Base-by-base conservation (phyloP, 2,797 vertebrate species). In the Lates japonicus region DNA sequence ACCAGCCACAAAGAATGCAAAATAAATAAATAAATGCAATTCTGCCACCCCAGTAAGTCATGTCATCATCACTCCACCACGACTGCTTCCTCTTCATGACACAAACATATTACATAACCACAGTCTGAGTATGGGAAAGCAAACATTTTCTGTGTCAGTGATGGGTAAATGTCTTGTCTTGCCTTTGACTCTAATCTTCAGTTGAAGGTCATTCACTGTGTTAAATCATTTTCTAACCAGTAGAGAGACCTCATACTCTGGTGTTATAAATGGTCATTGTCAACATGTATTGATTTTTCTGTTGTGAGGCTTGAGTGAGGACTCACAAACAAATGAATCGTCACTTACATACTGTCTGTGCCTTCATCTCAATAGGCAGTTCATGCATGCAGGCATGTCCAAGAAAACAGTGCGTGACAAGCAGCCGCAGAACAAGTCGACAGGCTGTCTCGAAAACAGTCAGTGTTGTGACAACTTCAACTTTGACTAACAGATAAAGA, bases 51-150 rank as follows among this genome's bases (percentile, higher is more conserved):
- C 49, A 62, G 67, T 77, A 70, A 78, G 29, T 72, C 72, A 3
- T 69, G 67, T 80, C 76, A 78, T 78, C 62, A 84, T 79, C 66
- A 70, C 35, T 76, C 63, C 14, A 61, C 52, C 64, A 74, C 37
- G 51, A 79, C 63, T n/a, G 59, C 76, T 60, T 70, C 68, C 44
- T 25, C 62, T 63, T 58, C 62, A 49, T 74, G 49, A 60, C 74
- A 85, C 60, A 80, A 74, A 77, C 81, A 55, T 46, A 60, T 87
- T 84, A 88, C 78, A 63, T 86, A 88, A 90, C 29, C 55, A 9
- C 57, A 70, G 59, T 46, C 14, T 60, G 66, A 63, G 22, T 37
- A 33, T 31, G 16, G 44, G 29, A 49, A 58, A 55, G 70, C 49
- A 39, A 42, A 75, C 14, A 55, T 80, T 52, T 29, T 62, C 13